phyloP scores from a whole-genome alignment of 2,797 vertebrate genomes.

The Onychomys leucogaster region DNA sequence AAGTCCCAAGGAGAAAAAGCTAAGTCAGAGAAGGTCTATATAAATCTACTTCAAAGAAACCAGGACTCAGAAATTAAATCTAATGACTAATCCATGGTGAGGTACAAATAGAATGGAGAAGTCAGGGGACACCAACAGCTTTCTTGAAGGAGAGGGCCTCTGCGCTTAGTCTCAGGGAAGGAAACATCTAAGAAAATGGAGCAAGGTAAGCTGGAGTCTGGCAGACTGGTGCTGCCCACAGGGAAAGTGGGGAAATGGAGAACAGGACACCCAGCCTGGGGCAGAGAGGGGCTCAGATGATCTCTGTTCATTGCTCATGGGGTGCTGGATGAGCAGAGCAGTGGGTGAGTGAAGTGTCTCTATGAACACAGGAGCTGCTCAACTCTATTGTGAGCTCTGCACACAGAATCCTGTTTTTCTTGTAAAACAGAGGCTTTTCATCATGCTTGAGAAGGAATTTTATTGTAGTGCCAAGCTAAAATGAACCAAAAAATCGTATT shows the following conservation, averaged over 20 bases:
- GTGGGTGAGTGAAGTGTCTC: neutral
- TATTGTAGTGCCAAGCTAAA: slow-evolving; percentile 44
- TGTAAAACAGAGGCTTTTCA: neutral
- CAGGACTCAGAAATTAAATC: neutral
- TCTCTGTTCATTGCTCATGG: neutral
- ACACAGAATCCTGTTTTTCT: slow-evolving; percentile 26
- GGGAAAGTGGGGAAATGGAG: neutral
- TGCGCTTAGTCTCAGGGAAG: neutral
- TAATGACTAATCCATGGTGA: neutral
- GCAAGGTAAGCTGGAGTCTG: neutral
- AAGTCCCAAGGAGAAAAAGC: neutral
- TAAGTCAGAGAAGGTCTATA: neutral
- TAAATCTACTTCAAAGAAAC: neutral
- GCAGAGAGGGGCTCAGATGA: too few species aligned
- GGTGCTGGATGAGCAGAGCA: neutral
- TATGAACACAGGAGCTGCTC: neutral
- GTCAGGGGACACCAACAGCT: neutral
- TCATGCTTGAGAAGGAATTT: slow-evolving; percentile 38
- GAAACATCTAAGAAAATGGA: neutral
- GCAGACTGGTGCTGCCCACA: neutral
- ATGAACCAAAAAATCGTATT: slow-evolving; percentile 55
- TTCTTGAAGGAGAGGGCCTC: neutral
- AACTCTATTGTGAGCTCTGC: neutral
- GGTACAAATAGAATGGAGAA: neutral
- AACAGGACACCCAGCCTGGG: neutral